Conservation (phyloP, 1,140 invertebrate genomes). For the Panagrolaimus sp. region DNA sequence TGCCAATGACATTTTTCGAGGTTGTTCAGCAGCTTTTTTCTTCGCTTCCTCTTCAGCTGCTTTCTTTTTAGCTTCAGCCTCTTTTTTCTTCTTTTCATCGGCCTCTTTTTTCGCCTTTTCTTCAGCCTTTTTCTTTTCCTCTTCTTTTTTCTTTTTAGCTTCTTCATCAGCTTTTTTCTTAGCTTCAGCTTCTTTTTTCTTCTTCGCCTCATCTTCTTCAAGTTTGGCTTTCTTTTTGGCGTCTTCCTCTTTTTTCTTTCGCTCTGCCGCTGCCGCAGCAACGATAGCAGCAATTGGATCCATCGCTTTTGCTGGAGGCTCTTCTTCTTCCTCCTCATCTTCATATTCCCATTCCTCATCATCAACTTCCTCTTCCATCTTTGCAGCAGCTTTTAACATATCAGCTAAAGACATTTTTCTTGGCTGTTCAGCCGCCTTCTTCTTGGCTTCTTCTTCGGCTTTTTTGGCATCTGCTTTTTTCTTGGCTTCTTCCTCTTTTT, state of each 20-base stretch:
- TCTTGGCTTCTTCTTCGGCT: background rate
- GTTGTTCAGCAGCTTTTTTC: too few relatives aligned
- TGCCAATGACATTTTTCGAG: too few relatives aligned
- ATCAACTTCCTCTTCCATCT: background rate
- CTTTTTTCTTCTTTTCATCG: conserved; percentile 5
- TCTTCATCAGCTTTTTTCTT: conserved; percentile 10
- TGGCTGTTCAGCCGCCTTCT: background rate
- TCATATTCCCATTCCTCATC: conserved; percentile 15
- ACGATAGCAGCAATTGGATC: conserved; percentile 14
- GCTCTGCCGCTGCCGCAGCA: background rate
- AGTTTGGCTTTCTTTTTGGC: background rate
- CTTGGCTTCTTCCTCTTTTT: conserved; percentile 1
- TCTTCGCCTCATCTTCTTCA: background rate
- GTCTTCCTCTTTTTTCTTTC: background rate
- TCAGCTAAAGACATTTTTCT: conserved; percentile 9
- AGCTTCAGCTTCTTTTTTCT: conserved; percentile 8
- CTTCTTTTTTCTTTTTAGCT: conserved; percentile 3
- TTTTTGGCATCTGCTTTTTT: conserved; percentile 10
- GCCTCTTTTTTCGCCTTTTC: background rate
- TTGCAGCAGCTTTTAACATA: conserved; percentile 6
- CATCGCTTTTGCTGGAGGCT: background rate
- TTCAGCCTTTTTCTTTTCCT: background rate
- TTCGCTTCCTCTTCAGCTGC: too few relatives aligned
- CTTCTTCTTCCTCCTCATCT: conserved; percentile 5
- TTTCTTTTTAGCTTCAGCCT: background rate